phyloP scores from a whole-genome alignment of 2,797 vertebrate species.

The Enteromius radiatus region DNA sequence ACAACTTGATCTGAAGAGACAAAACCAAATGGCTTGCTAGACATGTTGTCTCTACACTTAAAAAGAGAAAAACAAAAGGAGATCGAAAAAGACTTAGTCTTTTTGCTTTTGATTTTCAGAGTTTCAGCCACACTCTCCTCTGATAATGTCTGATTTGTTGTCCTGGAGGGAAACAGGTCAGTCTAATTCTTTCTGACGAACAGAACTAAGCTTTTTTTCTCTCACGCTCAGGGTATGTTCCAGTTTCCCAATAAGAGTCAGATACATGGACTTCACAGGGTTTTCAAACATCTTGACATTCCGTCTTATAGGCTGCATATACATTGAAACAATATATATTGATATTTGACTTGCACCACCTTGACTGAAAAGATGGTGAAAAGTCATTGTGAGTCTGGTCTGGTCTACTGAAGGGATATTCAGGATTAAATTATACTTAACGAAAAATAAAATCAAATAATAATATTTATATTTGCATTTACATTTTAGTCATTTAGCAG shows the following conservation, averaged over 20 bases:
- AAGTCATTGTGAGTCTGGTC: neutral
- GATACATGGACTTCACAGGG: neutral
- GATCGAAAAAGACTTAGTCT: constrained; percentile 9
- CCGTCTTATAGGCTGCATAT: neutral
- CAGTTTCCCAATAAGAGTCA: neutral
- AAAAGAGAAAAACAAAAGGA: constrained; percentile 13
- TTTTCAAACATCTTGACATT: neutral
- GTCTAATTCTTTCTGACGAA: constrained; percentile 40
- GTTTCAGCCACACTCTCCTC: constrained; percentile 31
- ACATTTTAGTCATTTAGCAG: too few species aligned
- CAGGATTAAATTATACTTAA: too few species aligned
- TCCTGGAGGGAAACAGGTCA: constrained; percentile 46
- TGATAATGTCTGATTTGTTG: constrained; percentile 55
- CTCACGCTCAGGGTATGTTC: neutral
- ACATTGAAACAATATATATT: neutral
- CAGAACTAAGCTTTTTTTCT: constrained; percentile 7
- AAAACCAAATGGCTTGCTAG: constrained; percentile 42
- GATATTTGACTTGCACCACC: neutral
- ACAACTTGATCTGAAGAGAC: constrained; percentile 52
- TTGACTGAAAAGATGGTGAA: neutral
- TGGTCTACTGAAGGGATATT: too few species aligned
- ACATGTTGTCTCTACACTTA: constrained; percentile 13
- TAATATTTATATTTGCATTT: too few species aligned
- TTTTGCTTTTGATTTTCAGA: neutral
- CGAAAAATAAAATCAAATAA: too few species aligned